Conservation (phyloP, 1,140 invertebrate genomes). For the Onthophagus taurus region DNA sequence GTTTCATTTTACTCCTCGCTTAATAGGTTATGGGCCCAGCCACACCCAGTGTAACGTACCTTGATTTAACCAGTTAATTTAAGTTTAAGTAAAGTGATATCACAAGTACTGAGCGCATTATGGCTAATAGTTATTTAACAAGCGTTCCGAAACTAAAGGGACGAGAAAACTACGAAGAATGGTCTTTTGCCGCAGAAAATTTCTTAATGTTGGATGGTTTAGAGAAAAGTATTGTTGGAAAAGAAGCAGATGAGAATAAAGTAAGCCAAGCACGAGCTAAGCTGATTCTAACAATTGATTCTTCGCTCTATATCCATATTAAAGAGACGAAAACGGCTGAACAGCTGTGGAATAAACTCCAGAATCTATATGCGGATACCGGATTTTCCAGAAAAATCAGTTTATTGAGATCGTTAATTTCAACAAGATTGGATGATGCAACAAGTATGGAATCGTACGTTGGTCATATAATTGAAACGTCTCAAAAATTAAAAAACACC, state of each 20-base stretch:
- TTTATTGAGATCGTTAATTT: conserved; percentile 24
- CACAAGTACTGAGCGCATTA: too few relatives aligned
- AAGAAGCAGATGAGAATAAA: conserved; percentile 17
- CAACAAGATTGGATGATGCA: conserved; percentile 24
- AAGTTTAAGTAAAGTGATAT: too few relatives aligned
- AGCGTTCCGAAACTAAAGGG: conserved; percentile 25
- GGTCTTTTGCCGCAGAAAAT: conserved; percentile 26
- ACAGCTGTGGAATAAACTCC: conserved; percentile 29
- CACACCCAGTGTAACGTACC: too few relatives aligned
- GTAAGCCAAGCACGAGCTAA: conserved; percentile 27
- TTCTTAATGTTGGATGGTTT: conserved; percentile 22
- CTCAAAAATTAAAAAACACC: conserved; percentile 19
- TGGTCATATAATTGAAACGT: conserved; percentile 21
- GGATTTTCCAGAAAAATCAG: conserved; percentile 26
- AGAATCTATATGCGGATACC: conserved; percentile 23
- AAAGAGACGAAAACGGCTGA: conserved; percentile 21
- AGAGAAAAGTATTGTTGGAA: conserved; percentile 13
- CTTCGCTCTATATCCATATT: conserved; percentile 31
- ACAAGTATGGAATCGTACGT: conserved; percentile 21
- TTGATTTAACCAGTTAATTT: too few relatives aligned
- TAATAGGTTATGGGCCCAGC: too few relatives aligned
- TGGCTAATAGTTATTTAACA: too few relatives aligned
- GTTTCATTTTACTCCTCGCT: too few relatives aligned
- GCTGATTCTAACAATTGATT: conserved; percentile 30
- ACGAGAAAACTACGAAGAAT: conserved; percentile 25